A percentile compares a stretch with the other conserved stretches of the same genome.
These are phyloP conservation scores for Pleuronectes platessa DNA, from an alignment of 2,113 vertebrate genomes.

Conservation along the genomic window DNA sequence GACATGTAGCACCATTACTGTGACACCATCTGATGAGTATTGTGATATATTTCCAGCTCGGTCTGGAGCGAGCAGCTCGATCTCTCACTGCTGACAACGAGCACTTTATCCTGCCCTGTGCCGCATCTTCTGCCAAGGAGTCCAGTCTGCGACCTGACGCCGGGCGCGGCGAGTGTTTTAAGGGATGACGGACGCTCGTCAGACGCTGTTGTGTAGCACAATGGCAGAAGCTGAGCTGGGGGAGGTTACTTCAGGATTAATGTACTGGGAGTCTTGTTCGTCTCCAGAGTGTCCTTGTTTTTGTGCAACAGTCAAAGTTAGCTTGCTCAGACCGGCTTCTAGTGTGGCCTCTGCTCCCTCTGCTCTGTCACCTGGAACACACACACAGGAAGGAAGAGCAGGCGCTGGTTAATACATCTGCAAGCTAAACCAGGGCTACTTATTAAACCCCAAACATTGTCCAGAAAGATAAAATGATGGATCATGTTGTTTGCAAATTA, in stretches of 20 bases:
- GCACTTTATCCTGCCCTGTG: background rate
- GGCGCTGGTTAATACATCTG: background rate
- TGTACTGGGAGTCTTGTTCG: conserved; percentile 42
- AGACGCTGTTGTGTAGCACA: conserved; percentile 69
- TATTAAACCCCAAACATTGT: background rate
- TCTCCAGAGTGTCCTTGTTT: conserved; percentile 51
- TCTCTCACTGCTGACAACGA: background rate
- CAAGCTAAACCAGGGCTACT: background rate
- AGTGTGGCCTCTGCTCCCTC: conserved; percentile 78
- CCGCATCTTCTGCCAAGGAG: background rate
- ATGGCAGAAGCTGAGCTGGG: conserved; percentile 35
- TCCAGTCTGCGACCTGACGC: background rate
- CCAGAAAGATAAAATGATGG: background rate
- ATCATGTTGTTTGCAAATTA: background rate
- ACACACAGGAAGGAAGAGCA: background rate
- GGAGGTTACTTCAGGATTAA: conserved; percentile 40
- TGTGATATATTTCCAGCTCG: conserved; percentile 6
- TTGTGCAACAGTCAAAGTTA: conserved; percentile 67
- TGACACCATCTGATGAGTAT: conserved; percentile 30
- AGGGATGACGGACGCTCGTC: background rate
- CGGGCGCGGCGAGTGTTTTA: background rate
- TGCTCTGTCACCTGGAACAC: conserved; percentile 78
- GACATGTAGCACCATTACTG: conserved; percentile 25
- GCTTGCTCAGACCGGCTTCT: conserved; percentile 67
- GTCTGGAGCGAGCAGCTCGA: background rate